phyloP scores from a whole-genome alignment of 2,113 vertebrate species.

The Galeopterus variegatus region DNA sequence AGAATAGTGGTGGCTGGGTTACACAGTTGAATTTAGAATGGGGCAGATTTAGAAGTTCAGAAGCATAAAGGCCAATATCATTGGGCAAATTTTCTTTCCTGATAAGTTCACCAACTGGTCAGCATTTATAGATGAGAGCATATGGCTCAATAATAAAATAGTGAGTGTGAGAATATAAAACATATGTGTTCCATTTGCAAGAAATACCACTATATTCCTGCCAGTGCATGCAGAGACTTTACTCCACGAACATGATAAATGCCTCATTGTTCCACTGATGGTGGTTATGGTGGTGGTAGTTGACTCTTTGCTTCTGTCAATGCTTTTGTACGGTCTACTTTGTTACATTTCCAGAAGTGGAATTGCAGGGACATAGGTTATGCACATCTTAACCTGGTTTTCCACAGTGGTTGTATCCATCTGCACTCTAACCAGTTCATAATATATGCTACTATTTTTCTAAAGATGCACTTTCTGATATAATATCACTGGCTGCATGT shows the following conservation, averaged over 20 bases:
- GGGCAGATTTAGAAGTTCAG: background rate
- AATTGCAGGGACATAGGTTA: background rate
- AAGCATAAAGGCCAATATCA: background rate
- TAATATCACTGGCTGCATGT: background rate
- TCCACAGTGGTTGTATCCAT: background rate
- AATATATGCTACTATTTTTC: background rate
- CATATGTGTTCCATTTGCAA: background rate
- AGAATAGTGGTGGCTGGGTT: background rate
- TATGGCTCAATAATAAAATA: background rate
- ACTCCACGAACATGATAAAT: background rate
- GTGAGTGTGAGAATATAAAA: background rate
- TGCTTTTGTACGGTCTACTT: background rate
- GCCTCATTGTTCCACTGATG: background rate
- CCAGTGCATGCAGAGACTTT: background rate
- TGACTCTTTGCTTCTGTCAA: background rate
- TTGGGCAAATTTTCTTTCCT: background rate
- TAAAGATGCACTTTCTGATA: background rate
- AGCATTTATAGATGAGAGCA: background rate
- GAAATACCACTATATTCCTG: background rate
- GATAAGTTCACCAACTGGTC: background rate
- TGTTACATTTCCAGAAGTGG: background rate
- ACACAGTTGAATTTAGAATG: background rate
- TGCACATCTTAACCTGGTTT: background rate
- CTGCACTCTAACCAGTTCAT: background rate
- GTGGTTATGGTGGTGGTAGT: background rate